Conservation (phyloP, 2,888 invertebrate genomes). For the Sesia bembeciformis region DNA sequence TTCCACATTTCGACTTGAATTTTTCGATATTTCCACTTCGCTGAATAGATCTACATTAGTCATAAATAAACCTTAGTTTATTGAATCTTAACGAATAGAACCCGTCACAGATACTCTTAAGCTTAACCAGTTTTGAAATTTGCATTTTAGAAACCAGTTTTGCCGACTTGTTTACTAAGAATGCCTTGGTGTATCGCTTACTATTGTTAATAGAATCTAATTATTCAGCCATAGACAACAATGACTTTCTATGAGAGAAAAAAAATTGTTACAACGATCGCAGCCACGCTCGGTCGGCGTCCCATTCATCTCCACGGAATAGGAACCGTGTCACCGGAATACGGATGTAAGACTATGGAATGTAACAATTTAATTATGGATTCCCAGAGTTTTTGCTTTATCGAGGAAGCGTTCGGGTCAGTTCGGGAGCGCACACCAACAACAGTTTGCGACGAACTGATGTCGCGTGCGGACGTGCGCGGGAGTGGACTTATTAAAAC, state of each 20-base stretch:
- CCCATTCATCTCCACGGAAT: slow-evolving; percentile 14
- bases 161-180: not conserved
- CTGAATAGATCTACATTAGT: too few relatives aligned
- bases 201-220: not conserved
- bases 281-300: not conserved
- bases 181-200: not conserved
- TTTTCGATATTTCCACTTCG: too few relatives aligned
- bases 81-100: not conserved
- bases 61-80: not conserved
- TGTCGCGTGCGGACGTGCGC: slow-evolving; percentile 27
- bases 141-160: not conserved
- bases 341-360: slow-evolving; percentile 21
- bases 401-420: slow-evolving; percentile 24
- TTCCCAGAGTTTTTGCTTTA: slow-evolving; percentile 5
- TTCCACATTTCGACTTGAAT: too few relatives aligned
- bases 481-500: not conserved
- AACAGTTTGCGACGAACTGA: slow-evolving; percentile 27
- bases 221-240: not conserved
- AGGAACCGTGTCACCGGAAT: slow-evolving; percentile 18
- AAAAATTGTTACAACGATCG: not conserved
- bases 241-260: not conserved
- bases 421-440: slow-evolving; percentile 8
- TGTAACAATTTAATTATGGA: not conserved
- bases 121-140: not conserved
- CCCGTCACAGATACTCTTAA: not conserved